A percentile compares a stretch with the other conserved stretches of the same genome.
These are phyloP conservation scores for Periplaneta americana DNA, from an alignment of 1,140 invertebrate genomes.

Conservation along the genomic window DNA sequence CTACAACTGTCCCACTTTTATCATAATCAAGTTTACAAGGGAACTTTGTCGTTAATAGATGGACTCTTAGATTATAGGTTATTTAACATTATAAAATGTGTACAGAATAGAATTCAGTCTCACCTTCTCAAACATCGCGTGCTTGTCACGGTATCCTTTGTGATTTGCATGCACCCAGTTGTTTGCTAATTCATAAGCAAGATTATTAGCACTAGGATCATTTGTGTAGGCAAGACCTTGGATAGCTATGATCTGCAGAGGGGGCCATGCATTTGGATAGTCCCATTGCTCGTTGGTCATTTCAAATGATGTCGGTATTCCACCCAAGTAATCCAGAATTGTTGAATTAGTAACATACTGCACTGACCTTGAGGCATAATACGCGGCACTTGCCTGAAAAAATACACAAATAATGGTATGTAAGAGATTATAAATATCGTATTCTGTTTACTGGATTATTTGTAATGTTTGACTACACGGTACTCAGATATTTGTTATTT, in stretches of 20 bases:
- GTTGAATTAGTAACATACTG: background rate
- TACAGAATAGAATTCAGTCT: no score
- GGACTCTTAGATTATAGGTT: no score
- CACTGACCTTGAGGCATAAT: background rate
- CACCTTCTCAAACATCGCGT: slow-evolving; percentile 83
- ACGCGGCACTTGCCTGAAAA: background rate
- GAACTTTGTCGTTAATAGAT: no score
- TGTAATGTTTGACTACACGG: no score
- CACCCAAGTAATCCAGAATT: slow-evolving; percentile 41
- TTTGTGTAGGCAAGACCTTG: slow-evolving; percentile 46
- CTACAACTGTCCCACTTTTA: no score
- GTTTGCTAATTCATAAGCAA: slow-evolving; percentile 46
- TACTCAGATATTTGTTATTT: no score
- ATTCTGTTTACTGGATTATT: background rate
- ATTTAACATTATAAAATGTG: no score
- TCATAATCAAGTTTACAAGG: no score
- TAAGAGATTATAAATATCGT: background rate
- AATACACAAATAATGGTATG: background rate
- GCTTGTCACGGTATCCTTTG: slow-evolving; percentile 42
- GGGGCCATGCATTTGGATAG: slow-evolving; percentile 53
- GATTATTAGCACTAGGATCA: slow-evolving; percentile 37
- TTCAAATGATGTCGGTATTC: slow-evolving; percentile 48
- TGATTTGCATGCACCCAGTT: slow-evolving; percentile 55
- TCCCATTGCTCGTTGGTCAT: slow-evolving; percentile 51
- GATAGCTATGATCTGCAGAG: slow-evolving; percentile 43